Conservation (phyloP, 2,113 vertebrate genomes). For the Microcebus griseorufus region DNA sequence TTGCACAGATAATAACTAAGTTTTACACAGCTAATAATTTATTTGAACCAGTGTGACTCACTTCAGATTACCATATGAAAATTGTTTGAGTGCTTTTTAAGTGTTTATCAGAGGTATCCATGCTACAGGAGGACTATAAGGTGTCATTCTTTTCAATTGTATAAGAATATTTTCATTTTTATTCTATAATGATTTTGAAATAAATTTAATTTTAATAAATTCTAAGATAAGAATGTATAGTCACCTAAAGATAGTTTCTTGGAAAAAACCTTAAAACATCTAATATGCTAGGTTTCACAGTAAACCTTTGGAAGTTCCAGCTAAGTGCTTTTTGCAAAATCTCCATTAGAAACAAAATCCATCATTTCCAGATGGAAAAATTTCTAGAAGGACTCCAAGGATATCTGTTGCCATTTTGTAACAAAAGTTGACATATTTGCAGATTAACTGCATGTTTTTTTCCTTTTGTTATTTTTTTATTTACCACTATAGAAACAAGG, state of each 20-base stretch:
- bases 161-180: slow-evolving; percentile 38
- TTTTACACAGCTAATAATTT: background rate
- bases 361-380: slow-evolving; percentile 1
- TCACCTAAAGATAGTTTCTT: slow-evolving; percentile 35
- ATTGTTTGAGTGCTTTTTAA: background rate
- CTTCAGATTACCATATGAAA: background rate
- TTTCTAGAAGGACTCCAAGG: background rate
- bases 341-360: slow-evolving; percentile 3
- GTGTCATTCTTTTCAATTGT: slow-evolving; percentile 38
- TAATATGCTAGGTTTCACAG: background rate
- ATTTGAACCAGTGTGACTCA: slow-evolving; percentile 15
- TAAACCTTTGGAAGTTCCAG: slow-evolving; percentile 33
- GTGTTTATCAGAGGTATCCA: background rate
- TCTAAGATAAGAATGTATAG: background rate
- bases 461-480: too few relatives aligned
- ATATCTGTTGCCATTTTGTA: slow-evolving; percentile 1
- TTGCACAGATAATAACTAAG: background rate
- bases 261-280: background rate
- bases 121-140: background rate
- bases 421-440: background rate
- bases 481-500: too few relatives aligned
- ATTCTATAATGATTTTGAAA: slow-evolving; percentile 47
- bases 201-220: slow-evolving; percentile 37
- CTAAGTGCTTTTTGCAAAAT: slow-evolving; percentile 18
- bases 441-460: background rate